Base-by-base conservation (phyloP, 2,888 invertebrate species). In the Thereva nobilitata region DNA sequence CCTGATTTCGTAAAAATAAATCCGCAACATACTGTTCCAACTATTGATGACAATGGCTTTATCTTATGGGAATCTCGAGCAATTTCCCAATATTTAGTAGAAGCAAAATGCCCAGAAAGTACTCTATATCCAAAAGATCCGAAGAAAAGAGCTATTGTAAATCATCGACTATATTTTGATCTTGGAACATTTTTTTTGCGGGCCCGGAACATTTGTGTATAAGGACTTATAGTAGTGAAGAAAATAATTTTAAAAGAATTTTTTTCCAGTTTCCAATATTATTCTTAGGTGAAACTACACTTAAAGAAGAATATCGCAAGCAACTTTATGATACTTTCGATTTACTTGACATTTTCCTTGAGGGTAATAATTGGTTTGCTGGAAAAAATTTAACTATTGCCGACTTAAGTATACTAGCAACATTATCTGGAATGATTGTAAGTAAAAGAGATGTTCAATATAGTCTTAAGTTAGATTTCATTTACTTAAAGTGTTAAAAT, bases 21-120 rank as follows among this genome's bases (percentile, higher is more conserved):
- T 76, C 87, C 87, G 4, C 88, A 88, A 74, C 88, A 89, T 75
- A 85, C 85, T 67, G 80, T 90, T 4, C 89, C 89, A 6, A 89
- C 89, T 7, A 79, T 90, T 66, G 85, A 86, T 35, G 89, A 89
- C 75, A 83, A 86, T 67, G 88, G 87, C 8, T 87, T 88, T 74
- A 76, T 83, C 9, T 70, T 89, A 54, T 89, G 88, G 87, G 89
- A 89, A 76, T 87, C 88, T 72, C 83, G 86, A 44, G 88, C 88
- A 6, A 88, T 89, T 68, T 83, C 84, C 4, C 79, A 83, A 54
- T 89, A 89, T 76, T 80, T 89, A 70, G 86, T 84, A 0, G 84
- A 84, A 75, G 86, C 83, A 0, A 86, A 85, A 74, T 41, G 57
- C 12, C 67, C 70, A 4, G 84, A 86, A 72, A 85, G 85, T 68